phyloP scores from a whole-genome alignment of 2,113 vertebrate species.

The Otolemur garnettii region DNA sequence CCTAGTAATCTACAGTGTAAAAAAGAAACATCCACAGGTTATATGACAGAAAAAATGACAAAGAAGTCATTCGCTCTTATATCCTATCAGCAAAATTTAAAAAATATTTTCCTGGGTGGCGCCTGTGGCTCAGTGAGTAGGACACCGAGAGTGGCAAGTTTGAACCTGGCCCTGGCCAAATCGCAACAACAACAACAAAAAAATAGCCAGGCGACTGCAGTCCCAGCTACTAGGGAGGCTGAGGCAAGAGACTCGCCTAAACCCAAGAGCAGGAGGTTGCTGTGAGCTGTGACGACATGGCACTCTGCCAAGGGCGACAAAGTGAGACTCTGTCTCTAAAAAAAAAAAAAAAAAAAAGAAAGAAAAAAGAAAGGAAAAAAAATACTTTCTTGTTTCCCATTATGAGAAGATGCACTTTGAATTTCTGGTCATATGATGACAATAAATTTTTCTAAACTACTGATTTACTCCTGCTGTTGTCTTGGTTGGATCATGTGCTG shows the following conservation, averaged over 20 bases:
- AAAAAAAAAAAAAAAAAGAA: too few species aligned
- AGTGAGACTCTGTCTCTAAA: too few species aligned
- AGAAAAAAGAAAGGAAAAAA: neutral
- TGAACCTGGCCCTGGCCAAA: too few species aligned
- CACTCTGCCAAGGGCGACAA: too few species aligned
- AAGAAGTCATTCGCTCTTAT: constrained; percentile 1
- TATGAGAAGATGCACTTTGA: neutral
- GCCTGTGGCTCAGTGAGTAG: too few species aligned
- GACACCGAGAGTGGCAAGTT: too few species aligned
- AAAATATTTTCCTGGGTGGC: neutral
- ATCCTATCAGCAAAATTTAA: constrained; percentile 9
- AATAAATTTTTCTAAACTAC: constrained; percentile 9
- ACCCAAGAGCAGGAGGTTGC: too few species aligned
- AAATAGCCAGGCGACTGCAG: too few species aligned
- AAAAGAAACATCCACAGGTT: constrained; percentile 15
- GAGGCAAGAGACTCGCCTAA: too few species aligned
- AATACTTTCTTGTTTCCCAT: neutral
- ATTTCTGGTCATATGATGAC: neutral
- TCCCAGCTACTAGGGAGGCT: too few species aligned
- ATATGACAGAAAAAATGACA: neutral
- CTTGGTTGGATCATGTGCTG: neutral
- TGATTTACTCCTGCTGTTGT: neutral
- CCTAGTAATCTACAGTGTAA: neutral
- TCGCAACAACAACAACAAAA: too few species aligned
- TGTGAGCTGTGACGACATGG: too few species aligned